Evolutionary conservation across 2,888 invertebrate species (phyloP).

Genomic region (Gymnoscelis rufifasciata): DNA sequence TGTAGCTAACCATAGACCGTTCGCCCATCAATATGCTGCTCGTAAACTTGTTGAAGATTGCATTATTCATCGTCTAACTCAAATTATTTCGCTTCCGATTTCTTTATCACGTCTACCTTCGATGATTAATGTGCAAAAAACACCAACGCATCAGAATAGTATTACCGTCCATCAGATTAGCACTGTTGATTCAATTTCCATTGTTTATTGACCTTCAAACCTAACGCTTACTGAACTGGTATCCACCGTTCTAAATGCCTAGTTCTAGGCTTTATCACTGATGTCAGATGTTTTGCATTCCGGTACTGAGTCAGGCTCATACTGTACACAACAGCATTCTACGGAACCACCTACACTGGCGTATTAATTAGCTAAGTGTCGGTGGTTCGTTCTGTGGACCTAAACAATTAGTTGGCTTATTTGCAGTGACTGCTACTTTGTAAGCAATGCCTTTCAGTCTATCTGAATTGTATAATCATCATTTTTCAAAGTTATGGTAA

Average conservation of each 20-base stretch:
- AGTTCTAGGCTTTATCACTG: conserved; percentile 11
- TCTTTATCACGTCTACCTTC: neutral
- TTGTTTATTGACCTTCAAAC: conserved; percentile 6
- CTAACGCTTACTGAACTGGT: conserved; percentile 9
- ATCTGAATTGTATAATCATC: neutral
- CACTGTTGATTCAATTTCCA: neutral
- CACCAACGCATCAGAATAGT: neutral
- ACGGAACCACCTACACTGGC: conserved; percentile 32
- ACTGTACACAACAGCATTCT: conserved; percentile 18
- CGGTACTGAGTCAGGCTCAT: conserved; percentile 29
- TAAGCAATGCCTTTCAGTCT: neutral
- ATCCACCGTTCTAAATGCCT: conserved; percentile 9
- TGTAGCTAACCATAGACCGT: too few relatives aligned
- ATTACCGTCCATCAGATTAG: too few relatives aligned
- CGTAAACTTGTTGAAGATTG: too few relatives aligned
- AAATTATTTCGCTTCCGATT: too few relatives aligned
- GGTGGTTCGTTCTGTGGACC: neutral
- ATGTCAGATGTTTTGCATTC: conserved; percentile 27
- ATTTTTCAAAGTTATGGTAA: too few relatives aligned
- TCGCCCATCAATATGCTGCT: too few relatives aligned
- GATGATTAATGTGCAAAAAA: neutral
- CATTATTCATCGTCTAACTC: too few relatives aligned
- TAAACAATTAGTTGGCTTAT: neutral
- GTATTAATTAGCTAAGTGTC: neutral
- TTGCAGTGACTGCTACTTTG: neutral